Evolutionary conservation across 1,140 invertebrate species (phyloP), one percentile per base, ranked within the genome.

Genomic region (Harlomillsia oculata): DNA sequence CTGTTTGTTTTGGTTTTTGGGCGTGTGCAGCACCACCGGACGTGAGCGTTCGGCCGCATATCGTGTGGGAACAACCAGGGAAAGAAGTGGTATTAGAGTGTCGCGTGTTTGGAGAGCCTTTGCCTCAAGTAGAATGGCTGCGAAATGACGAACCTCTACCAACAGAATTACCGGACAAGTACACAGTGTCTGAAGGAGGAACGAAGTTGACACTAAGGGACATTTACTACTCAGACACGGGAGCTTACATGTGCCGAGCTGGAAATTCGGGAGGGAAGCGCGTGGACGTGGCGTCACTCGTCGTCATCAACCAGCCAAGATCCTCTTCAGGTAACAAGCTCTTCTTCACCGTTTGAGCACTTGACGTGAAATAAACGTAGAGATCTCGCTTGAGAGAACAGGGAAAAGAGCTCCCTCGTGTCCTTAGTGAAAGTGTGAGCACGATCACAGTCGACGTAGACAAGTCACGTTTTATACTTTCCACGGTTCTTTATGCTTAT

Each of bases 211-310:
- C 78, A 25, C 76, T 87, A 8, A 75, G 75, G 40, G 77, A 80
- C 46, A 82, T 85, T 43, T 77, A 76, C 44, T 85, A 82, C 66
- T 78, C 81, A 2, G 83, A 85, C 69, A 84, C 82, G 0, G 85
- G 84, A 3, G 81, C 82, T 1, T 87, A 86, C 70, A 85, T 85
- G 80, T 87, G 85, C 67, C 77, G 81, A 66, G 84, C 81, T 0
- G 78, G 75, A 13, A 86, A 82, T 68, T 72, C 78, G 36, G 84
- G 82, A 1, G 84, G 84, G 3, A 72, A 79, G 48, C 80, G 81
- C 25, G 72, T 83, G 44, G 83, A 85, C 65, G 82, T 85, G 34
- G 82, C 81, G 52, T 82, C 82, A 11, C 70, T 84, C 11, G 79
- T 84, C 23, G 80, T 84, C 13, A 81, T 83, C 66, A 80, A 48